Base-by-base conservation (phyloP, 2,797 vertebrate species). In the Octomys mimax region DNA sequence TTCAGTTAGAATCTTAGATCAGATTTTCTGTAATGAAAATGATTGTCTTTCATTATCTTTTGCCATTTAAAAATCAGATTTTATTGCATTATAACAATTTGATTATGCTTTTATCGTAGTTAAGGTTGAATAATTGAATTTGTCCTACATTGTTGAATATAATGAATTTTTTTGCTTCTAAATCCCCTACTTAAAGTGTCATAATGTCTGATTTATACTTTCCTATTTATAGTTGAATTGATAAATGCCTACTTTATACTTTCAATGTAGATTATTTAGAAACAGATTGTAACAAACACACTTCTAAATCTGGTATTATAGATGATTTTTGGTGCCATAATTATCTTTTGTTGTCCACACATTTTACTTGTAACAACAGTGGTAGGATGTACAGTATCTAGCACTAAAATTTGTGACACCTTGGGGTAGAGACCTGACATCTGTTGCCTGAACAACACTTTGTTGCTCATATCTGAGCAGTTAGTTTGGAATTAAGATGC, bases 301-400 rank as follows among this genome's bases (percentile, higher is more conserved):
- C 70, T 86, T 46, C 87, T 89, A 95, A 95, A 87, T 59, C 70
- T 87, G 95, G 71, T 36, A 10, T 95, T 82, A 64, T 31, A 3
- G 0, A n/a, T 68, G 79, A 57, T 92, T 96, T 96, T 62, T 88
- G 75, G 92, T 97, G 49, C 26, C 95, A 10, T 70, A 93, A 80
- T 93, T 96, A 94, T 94, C 68, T 90, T 95, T 97, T 97, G 86
- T 88, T 98, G 98, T 96, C 31, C 12, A 31, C 28, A 16, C 83
- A 90, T 89, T 92, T 70, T 96, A 96, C 79, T 26, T 95, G 4
- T 95, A 94, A 95, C 64, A 71, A 93, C 75, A 33, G 95, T 33
- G 81, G 46, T 73, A 86, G 82, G 89, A 89, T 94, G 26, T 31
- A 26, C 81, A 61, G 95, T 88, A 24, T 79, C 86, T 79, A 28